A percentile compares a stretch with the other conserved stretches of the same genome.
These are phyloP conservation scores for Ichneumoninae sp. DNA, from an alignment of 2,888 invertebrate species.

Conservation along the genomic window DNA sequence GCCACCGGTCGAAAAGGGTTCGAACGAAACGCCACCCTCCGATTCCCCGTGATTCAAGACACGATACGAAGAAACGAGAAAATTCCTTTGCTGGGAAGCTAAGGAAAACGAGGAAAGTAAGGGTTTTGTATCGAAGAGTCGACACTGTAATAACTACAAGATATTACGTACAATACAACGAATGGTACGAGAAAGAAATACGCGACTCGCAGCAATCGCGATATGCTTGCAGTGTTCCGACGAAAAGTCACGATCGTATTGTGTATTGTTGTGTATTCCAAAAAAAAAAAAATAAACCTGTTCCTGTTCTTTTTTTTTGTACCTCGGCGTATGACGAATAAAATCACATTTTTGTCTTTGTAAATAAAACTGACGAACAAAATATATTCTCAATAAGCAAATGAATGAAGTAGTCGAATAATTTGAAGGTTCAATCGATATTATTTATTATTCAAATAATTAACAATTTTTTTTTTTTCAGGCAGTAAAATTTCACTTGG, in stretches of 20 bases:
- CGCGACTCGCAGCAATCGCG: background rate
- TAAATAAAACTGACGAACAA: slow-evolving; percentile 40
- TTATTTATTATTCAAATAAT: slow-evolving; percentile 81
- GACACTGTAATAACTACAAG: background rate
- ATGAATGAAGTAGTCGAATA: slow-evolving; percentile 12
- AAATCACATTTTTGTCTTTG: slow-evolving; percentile 45
- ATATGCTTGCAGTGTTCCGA: slow-evolving; percentile 6
- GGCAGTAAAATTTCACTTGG: slow-evolving; percentile 70
- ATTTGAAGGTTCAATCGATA: slow-evolving; percentile 66
- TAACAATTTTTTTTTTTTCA: slow-evolving; percentile 77
- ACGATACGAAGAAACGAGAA: background rate
- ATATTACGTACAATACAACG: background rate
- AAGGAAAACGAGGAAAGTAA: background rate
- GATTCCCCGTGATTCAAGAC: slow-evolving; percentile 59
- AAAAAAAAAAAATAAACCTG: slow-evolving; percentile 48
- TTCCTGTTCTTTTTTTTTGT: slow-evolving; percentile 62
- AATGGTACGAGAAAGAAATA: slow-evolving; percentile 8
- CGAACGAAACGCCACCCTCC: slow-evolving; percentile 61
- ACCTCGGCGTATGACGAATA: slow-evolving; percentile 56
- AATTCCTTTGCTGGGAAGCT: slow-evolving; percentile 19
- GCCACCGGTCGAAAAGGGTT: slow-evolving; percentile 12
- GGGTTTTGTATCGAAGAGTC: background rate
- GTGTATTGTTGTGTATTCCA: slow-evolving; percentile 50
- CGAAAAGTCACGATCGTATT: slow-evolving; percentile 29
- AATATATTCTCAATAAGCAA: background rate